Base-by-base conservation (phyloP, 2,888 invertebrate species). In the Muschampia plurimacula region DNA sequence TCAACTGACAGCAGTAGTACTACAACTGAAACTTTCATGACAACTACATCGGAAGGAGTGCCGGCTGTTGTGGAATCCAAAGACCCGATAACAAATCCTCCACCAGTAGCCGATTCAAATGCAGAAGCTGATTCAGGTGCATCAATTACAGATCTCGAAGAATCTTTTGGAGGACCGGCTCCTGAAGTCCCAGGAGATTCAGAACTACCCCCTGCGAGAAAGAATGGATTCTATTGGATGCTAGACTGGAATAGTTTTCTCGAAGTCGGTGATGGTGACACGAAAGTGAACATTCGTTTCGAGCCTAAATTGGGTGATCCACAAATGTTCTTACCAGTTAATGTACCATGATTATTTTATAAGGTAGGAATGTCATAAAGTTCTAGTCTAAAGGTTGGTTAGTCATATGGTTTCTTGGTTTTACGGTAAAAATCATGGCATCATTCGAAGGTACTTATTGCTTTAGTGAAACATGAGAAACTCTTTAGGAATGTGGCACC, bases 181-280 rank as follows among this genome's bases (percentile, higher is more conserved):
- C 95, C 95, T 8, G 91, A 88, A 55, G 85, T 91, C 57, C 94
- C 95, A 13, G 95, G 96, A 0, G 96, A 96, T 80, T 95, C 96
- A 3, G 94, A 95, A 15, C 82, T 96, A 39, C 96, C 97, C 6
- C 95, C 96, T 0, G 96, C 96, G 55, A 95, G 95, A 78, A 96
- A 95, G 80, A 97, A 96, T 74, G 98, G 98, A 0, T 96, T 98
- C 78, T 98, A 98, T 84, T 98, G 97, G 91, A 95, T 98, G 83
- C 94, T 97, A 8, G 98, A 98, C 84, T 97, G 97, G 97, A 98
- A 98, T 83, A 96, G 97, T 69, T 98, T 98, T 83, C 93, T 98
- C 22, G 97, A 97, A 89, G 97, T 98, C 4, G 98, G 97, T 12
- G 97, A 97, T 32, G 96, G 96, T 55, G 96, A 95, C 76, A 95